These are phyloP conservation scores for Trichogramma dendrolimi DNA, from an alignment of 2,888 invertebrate genomes.

Conservation along the genomic window DNA sequence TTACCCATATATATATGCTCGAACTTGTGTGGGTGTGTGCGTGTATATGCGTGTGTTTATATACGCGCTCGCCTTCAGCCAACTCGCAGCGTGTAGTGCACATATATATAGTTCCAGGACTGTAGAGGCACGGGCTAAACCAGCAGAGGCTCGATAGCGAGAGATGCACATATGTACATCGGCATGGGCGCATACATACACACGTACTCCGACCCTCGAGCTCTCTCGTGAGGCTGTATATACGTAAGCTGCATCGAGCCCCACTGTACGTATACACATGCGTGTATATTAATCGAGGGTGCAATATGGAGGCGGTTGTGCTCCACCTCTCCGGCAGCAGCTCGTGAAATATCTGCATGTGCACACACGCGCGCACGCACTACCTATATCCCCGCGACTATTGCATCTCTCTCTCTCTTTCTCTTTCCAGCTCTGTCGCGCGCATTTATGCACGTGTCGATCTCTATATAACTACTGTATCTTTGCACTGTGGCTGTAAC, in stretches of 20 bases:
- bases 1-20: too few relatives aligned
- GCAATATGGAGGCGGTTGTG: conserved; percentile 18
- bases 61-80: too few relatives aligned
- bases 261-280: conserved; percentile 8
- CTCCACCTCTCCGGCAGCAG: conserved; percentile 4
- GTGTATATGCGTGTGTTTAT: too few relatives aligned
- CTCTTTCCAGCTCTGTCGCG: conserved; percentile 35
- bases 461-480: conserved; percentile 2
- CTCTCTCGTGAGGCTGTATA: too few relatives aligned
- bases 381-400: conserved; percentile 7
- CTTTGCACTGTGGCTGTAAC: background rate
- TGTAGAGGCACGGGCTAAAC: too few relatives aligned
- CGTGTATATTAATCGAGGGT: conserved; percentile 23
- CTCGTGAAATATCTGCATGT: conserved; percentile 27
- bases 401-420: conserved; percentile 25
- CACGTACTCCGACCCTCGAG: too few relatives aligned
- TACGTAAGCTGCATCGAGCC: too few relatives aligned
- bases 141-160: conserved; percentile 15
- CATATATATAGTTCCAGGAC: too few relatives aligned
- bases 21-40: too few relatives aligned
- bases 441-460: conserved; percentile 32
- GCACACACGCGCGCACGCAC: background rate
- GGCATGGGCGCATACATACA: too few relatives aligned
- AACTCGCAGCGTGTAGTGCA: too few relatives aligned
- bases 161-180: background rate